Evolutionary conservation across 2,113 vertebrate species (phyloP), one percentile per base, ranked within the genome.

Genomic region (Oryzias celebensis): DNA sequence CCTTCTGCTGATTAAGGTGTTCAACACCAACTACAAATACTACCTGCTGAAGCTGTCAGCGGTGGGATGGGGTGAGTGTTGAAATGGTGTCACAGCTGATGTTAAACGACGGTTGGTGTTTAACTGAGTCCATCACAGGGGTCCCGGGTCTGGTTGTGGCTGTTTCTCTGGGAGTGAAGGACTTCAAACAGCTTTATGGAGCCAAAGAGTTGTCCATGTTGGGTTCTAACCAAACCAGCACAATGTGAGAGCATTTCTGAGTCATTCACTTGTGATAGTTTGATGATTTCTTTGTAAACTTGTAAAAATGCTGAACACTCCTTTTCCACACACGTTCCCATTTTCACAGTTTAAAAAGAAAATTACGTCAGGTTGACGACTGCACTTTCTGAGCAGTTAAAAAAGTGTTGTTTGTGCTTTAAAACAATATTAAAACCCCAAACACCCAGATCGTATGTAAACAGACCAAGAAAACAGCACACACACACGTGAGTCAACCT

Each of bases 31-130:
- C 75, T 81, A 87, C 73, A 84, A 51, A 45, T 20, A 71, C 65
- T 92, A 92, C 81, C 45, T 90, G 60, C 0, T 77, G 42, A 92
- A 91, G 22, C 61, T 92, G 62, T 89, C 87, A 1, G 26, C 88
- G 4, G 36, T 52, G 3, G 90, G 89, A 58, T 92, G 91, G 90
- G 91, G 91, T 92, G 49, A 91, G 88, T 75, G 36, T 12, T 12
- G 36, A 36, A 0, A 0, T 12, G 36, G 36, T 12, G 36, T 36
- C 36, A 36, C 8, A 3, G 8, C 1, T 7, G 17, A 48, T 18
- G n/a, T 48, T 8, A 48, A 6, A 18, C 2, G 51, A 23, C 14
- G 13, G 48, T 51, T 18, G 22, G 17, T 41, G 18, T 58, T 20
- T 53, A 16, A 20, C 1, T 26, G 64, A 59, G 20, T 71, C n/a